Conservation (phyloP, 30 jellyfish, hydroid and myxozoan genomes). For the Chrysaora quinquecirrha region DNA sequence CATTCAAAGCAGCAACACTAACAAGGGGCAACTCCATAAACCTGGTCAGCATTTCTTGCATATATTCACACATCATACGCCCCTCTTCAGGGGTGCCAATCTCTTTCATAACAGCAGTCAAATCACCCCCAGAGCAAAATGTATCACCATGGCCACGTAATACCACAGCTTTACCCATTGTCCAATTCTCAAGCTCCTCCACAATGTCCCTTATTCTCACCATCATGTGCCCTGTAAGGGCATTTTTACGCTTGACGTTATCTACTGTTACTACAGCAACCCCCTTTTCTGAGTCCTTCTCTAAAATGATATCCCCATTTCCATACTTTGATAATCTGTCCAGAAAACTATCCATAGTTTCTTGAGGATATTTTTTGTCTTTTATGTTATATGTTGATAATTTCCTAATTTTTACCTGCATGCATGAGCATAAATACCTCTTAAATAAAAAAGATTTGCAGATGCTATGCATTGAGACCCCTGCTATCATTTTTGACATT, state of each 20-base stretch:
- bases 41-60: conserved; percentile 74
- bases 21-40: conserved; percentile 80
- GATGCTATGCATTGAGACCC: no score
- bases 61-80: conserved; percentile 77
- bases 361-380: conserved; percentile 51
- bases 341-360: conserved; percentile 41
- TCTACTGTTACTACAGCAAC: conserved; percentile 69
- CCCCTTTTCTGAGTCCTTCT: conserved; percentile 48
- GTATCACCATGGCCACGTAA: conserved; percentile 71
- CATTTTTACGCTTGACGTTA: conserved; percentile 78
- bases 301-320: conserved; percentile 37
- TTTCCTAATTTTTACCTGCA: neutral
- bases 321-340: conserved; percentile 47
- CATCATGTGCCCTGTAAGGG: conserved; percentile 84
- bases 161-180: conserved; percentile 75
- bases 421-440: neutral
- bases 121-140: conserved; percentile 96
- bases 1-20: conserved; percentile 87
- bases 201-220: conserved; percentile 44
- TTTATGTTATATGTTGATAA: conserved; percentile 42
- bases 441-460: no score
- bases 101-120: conserved; percentile 74
- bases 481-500: no score
- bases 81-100: conserved; percentile 86
- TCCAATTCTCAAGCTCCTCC: conserved; percentile 70